Evolutionary conservation across 2,797 vertebrate genomes (phyloP).

Genomic region (Xenentodon cancila): DNA sequence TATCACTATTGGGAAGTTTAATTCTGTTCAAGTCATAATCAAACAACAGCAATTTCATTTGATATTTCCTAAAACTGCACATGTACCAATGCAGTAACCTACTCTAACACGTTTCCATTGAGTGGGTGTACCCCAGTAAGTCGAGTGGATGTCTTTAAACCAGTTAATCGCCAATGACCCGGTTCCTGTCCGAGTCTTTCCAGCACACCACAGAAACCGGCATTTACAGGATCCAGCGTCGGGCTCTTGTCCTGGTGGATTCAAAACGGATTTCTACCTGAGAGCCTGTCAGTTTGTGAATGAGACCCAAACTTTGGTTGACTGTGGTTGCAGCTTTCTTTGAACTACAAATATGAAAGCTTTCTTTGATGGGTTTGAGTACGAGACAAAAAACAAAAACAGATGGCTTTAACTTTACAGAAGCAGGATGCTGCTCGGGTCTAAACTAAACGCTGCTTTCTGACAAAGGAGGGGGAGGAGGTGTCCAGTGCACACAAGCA

Average conservation of each 20-base stretch:
- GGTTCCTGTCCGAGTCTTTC: too few species aligned
- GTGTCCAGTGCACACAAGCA: constrained; percentile 34
- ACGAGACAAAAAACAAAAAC: constrained; percentile 34
- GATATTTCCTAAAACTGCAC: too few species aligned
- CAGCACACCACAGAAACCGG: too few species aligned
- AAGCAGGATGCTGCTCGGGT: constrained; percentile 42
- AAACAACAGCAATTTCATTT: too few species aligned
- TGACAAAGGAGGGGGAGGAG: constrained; percentile 40
- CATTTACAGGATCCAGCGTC: too few species aligned
- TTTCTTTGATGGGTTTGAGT: constrained; percentile 29
- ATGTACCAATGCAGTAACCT: too few species aligned
- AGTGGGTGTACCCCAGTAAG: too few species aligned
- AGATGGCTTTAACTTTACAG: constrained; percentile 71
- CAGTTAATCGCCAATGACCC: too few species aligned
- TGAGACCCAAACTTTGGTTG: neutral
- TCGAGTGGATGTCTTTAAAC: too few species aligned
- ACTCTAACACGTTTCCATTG: too few species aligned
- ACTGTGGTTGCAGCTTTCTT: constrained; percentile 11
- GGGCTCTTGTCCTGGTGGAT: neutral
- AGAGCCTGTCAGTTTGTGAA: neutral
- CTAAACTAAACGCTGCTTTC: constrained; percentile 74
- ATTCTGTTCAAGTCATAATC: too few species aligned
- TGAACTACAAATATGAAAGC: constrained; percentile 25
- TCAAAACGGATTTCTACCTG: neutral
- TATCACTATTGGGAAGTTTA: too few species aligned